Evolutionary conservation across 2,888 invertebrate genomes (phyloP).

Genomic region (Drosophila phalerata): DNA sequence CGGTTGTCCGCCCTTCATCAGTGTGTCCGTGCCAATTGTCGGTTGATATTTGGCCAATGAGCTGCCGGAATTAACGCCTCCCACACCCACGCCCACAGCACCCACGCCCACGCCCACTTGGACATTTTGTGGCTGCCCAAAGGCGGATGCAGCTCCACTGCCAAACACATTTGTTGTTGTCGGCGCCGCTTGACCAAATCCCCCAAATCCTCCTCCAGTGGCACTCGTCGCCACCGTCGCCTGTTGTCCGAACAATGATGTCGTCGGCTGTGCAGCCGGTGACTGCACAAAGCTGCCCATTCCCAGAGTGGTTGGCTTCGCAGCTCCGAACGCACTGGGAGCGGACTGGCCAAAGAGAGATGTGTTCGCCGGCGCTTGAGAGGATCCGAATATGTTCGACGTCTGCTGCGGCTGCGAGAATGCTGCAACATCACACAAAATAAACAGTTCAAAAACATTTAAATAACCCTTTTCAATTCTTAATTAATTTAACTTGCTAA

Average conservation of each 20-base stretch:
- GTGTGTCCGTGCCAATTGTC: conserved; percentile 94
- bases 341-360: conserved; percentile 89
- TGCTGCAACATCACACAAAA: too few relatives aligned
- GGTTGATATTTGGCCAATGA: conserved; percentile 93
- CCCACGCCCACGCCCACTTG: conserved; percentile 28
- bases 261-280: conserved; percentile 82
- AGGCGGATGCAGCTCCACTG: conserved; percentile 83
- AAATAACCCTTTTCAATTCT: too few relatives aligned
- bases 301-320: conserved; percentile 84
- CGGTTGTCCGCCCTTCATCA: conserved; percentile 94
- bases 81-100: conserved; percentile 34
- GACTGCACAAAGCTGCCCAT: conserved; percentile 83
- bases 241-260: conserved; percentile 87
- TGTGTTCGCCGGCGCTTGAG: conserved; percentile 85
- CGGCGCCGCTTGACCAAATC: conserved; percentile 89
- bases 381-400: conserved; percentile 87
- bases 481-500: too few relatives aligned
- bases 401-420: conserved; percentile 86
- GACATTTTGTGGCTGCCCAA: conserved; percentile 77
- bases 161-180: conserved; percentile 86
- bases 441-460: too few relatives aligned
- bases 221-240: conserved; percentile 82
- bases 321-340: conserved; percentile 88
- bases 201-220: conserved; percentile 86
- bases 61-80: conserved; percentile 87